These are phyloP conservation scores for Sycophila sp. DNA, from an alignment of 1,140 invertebrate genomes.

Conservation along the genomic window DNA sequence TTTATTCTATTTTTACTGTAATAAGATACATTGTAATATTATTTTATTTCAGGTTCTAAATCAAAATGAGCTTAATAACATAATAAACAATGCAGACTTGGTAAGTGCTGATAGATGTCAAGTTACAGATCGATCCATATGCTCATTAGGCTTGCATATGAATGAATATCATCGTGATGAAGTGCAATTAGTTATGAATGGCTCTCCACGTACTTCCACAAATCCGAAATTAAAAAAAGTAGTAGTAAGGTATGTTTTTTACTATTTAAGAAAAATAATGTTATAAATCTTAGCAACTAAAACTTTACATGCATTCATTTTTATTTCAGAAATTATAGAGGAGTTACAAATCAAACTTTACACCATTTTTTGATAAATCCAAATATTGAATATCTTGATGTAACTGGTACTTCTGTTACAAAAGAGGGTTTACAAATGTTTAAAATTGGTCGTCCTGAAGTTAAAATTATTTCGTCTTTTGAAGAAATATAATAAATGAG, in stretches of 20 bases:
- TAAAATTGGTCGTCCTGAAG: slow-evolving; percentile 63
- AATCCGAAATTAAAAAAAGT: slow-evolving; percentile 60
- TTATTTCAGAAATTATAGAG: slow-evolving; percentile 70
- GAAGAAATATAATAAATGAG: slow-evolving; percentile 42
- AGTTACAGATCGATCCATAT: slow-evolving; percentile 60
- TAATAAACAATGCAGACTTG: slow-evolving; percentile 16
- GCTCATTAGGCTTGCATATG: slow-evolving; percentile 50
- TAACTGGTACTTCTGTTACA: slow-evolving; percentile 72
- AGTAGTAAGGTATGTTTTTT: slow-evolving; percentile 54
- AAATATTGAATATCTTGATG: slow-evolving; percentile 69
- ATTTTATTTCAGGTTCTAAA: slow-evolving; percentile 22
- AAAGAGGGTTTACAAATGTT: slow-evolving; percentile 68
- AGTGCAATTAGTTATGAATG: slow-evolving; percentile 48
- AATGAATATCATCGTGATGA: slow-evolving; percentile 42
- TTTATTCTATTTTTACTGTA: neutral
- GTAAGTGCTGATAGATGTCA: slow-evolving; percentile 38
- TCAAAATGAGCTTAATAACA: slow-evolving; percentile 14
- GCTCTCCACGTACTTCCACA: slow-evolving; percentile 48
- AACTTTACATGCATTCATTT: neutral
- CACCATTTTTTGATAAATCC: slow-evolving; percentile 70
- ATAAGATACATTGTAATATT: neutral
- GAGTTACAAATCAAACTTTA: slow-evolving; percentile 73
- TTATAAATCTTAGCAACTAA: no score
- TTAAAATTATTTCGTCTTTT: slow-evolving; percentile 65
- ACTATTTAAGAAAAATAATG: slow-evolving; percentile 40